phyloP scores from a whole-genome alignment of 2,888 invertebrate genomes.

The Nemotelus pantherinus region DNA sequence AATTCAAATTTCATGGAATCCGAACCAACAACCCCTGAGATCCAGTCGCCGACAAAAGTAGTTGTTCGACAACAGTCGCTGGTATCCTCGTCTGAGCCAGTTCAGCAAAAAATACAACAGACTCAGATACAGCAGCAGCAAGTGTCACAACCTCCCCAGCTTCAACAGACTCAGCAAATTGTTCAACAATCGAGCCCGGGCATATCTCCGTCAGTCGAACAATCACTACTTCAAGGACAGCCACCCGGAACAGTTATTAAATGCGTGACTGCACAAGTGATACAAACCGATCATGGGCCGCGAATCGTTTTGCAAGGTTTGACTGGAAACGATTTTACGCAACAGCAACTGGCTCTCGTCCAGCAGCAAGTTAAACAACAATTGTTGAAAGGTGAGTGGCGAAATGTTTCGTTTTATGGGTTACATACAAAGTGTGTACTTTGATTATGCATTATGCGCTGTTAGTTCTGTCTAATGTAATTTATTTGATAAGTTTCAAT shows the following conservation, averaged over 20 bases:
- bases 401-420: conserved; percentile 18
- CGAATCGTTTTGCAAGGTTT: conserved; percentile 87
- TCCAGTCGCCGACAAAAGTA: conserved; percentile 48
- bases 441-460: too few relatives aligned
- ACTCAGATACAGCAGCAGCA: conserved; percentile 53
- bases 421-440: too few relatives aligned
- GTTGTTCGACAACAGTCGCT: conserved; percentile 50
- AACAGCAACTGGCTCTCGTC: conserved; percentile 81
- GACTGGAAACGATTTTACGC: conserved; percentile 83
- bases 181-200: conserved; percentile 55
- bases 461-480: too few relatives aligned
- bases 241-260: conserved; percentile 88
- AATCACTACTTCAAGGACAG: conserved; percentile 78
- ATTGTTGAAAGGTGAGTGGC: conserved; percentile 77
- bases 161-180: conserved; percentile 54
- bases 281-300: conserved; percentile 85
- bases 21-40: conserved; percentile 47
- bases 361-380: conserved; percentile 92
- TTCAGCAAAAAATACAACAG: conserved; percentile 51
- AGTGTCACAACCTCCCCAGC: conserved; percentile 51
- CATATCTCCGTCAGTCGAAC: conserved; percentile 67
- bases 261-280: conserved; percentile 87
- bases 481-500: too few relatives aligned
- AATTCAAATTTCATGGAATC: conserved; percentile 56
- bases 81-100: conserved; percentile 18